Evolutionary conservation across 2,888 invertebrate genomes (phyloP), one percentile per base, ranked within the genome.

Genomic region (Lymantria monacha): DNA sequence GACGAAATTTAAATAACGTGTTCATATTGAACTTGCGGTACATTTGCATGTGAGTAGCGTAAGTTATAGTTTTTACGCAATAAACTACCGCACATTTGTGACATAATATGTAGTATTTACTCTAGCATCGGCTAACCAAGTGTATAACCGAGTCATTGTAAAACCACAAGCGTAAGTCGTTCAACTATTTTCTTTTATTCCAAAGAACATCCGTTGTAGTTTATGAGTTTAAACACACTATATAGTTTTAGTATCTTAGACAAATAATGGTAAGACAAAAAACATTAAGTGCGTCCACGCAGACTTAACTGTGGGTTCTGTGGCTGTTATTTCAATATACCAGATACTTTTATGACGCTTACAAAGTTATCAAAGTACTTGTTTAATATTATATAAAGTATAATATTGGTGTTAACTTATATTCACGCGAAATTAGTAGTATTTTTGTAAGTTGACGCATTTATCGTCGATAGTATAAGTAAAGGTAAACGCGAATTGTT

Each of bases 201-300:
- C 54, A 51, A 50, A 37, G 56, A 62, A 63, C 63, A 68, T 73
- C 65, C 66, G 68, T 63, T 72, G 48, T 57, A 59, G 62, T 72
- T 74, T 71, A 74, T 66, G 72, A 74, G 67, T 66, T 68, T 57
- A 60, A 62, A 68, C 59, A 72, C 66, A 70, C 69, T 66, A n/a
- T n/a, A n/a, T n/a, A 63, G 53, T 61, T 69, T 59, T 71, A 72
- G 69, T 71, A 61, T 67, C 70, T 68, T 65, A 72, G 76, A 73
- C 68, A 74, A 74, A 75, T 69, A 73, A 65, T 57, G 38, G 7
- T 59, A 51, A 51, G 51, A 60, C 70, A 66, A 63, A 70, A 66
- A 57, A 56, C 56, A 57, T 55, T 56, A 48, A 51, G 44, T 42
- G 22, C 10, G 41, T 30, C 22, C 22, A 22, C 14, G 30, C 53